Evolutionary conservation across 2,797 vertebrate genomes (phyloP), one percentile per base, ranked within the genome.

Genomic region (Platyrinchus mystaceus): DNA sequence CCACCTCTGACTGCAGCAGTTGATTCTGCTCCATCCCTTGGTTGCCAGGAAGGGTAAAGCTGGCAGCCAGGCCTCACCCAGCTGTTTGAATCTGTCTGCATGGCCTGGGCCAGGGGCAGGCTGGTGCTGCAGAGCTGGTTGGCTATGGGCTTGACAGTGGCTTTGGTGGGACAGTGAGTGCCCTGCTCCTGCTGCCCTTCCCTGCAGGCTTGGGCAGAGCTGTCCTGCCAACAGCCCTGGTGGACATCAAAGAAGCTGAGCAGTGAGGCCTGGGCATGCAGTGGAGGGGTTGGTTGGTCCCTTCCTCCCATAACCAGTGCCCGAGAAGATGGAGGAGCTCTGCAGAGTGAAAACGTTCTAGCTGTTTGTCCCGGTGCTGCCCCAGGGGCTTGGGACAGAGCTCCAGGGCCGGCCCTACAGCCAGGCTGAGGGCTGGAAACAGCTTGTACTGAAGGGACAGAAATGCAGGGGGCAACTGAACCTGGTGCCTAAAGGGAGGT

Each of bases 91-190:
- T 60, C 47, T 24, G 69, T 53, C 5, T 41, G 46, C 4, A 2
- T 1, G 4, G 75, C 30, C 50, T 2, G 9, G 34, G 16, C 20
- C 34, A 2, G 32, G 70, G 66, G 26, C 62, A 28, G 70, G 64
- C 47, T 56, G 66, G 39, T 41, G 58, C 44, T 21, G 39, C 39
- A 19, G 71, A 53, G 47, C 50, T 9, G 1, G 12, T 24, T 15
- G 23, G 75, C 37, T 20, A n/a, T 2, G 3, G 28, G 46, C 24
- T 74, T 56, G 28, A 15, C 1, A 0, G 41, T 37, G 59, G 53
- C 41, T 16, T 37, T 12, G 24, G 37, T 2, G 8, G n/a, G n/a
- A 37, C 46, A 30, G 24, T 4, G 8, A 43, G 36, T 12, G 23
- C 59, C 10, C 0, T 1, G 22, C 36, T 55, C 41, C 78, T 44